These are phyloP conservation scores for Rhabdornis inornatus DNA, from an alignment of 2,113 vertebrate genomes.

Conservation along the genomic window DNA sequence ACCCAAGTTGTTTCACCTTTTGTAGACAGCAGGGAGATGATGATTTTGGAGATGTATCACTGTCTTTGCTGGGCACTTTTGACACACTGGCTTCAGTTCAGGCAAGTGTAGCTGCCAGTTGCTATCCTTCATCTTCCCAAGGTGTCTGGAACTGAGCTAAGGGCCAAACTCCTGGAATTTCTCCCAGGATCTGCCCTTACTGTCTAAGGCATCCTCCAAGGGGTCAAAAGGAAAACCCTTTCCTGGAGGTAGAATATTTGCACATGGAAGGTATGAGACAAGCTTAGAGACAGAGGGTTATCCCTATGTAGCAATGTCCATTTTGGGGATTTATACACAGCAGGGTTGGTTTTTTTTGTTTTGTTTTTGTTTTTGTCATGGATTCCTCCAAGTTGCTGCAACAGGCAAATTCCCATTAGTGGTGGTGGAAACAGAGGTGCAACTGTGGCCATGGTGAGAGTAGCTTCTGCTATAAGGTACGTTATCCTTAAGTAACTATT, in stretches of 20 bases:
- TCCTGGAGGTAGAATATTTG: neutral
- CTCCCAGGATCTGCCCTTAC: neutral
- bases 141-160: neutral
- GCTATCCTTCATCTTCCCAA: neutral
- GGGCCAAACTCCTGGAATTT: neutral
- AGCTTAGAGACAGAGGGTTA: neutral
- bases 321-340: neutral
- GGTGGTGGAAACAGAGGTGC: neutral
- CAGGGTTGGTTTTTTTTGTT: neutral
- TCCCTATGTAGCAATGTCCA: neutral
- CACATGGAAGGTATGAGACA: accelerated
- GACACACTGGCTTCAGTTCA: neutral
- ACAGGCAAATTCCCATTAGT: neutral
- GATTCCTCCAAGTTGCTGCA: neutral
- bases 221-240: neutral
- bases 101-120: neutral
- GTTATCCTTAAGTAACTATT: neutral
- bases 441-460: neutral
- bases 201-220: neutral
- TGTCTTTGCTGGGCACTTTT: neutral
- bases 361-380: accelerated
- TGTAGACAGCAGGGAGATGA: neutral
- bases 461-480: neutral
- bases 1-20: neutral
- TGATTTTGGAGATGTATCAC: neutral